Evolutionary conservation across 64 coral and sea anemone genomes (phyloP).

Genomic region (Catalaphyllia jardinei): DNA sequence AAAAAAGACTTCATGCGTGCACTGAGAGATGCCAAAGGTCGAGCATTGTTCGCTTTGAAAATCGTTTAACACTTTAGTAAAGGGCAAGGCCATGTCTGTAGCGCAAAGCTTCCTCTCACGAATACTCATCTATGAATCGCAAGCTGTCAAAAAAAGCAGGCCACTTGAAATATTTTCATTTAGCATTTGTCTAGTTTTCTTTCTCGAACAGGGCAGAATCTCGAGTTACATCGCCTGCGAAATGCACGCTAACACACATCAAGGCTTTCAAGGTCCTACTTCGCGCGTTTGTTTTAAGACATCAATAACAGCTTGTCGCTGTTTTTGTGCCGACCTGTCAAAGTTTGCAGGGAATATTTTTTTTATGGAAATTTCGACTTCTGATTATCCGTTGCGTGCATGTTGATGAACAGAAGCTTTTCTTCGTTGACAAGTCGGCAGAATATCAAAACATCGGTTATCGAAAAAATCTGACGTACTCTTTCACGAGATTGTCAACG

Average conservation of each 20-base stretch:
- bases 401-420: background rate
- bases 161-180: slow-evolving; percentile 16
- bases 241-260: slow-evolving; percentile 2
- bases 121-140: background rate
- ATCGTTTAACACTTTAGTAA: slow-evolving; percentile 26
- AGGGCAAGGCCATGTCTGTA: background rate
- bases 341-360: background rate
- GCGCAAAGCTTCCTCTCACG: background rate
- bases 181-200: slow-evolving; percentile 6
- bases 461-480: slow-evolving; percentile 19
- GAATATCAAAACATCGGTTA: slow-evolving; percentile 38
- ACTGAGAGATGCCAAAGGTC: slow-evolving; percentile 4
- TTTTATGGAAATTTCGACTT: background rate
- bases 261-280: background rate
- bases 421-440: slow-evolving; percentile 38
- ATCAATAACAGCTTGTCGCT: background rate
- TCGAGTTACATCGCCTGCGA: slow-evolving; percentile 12
- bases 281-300: background rate
- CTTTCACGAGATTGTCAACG: slow-evolving; percentile 9
- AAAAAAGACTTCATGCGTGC: background rate
- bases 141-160: background rate
- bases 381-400: slow-evolving; percentile 21
- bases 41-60: slow-evolving; percentile 23
- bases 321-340: background rate
- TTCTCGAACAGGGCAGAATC: background rate